Evolutionary conservation across 1,140 invertebrate genomes (phyloP), one percentile per base, ranked within the genome.

Genomic region (Armadillidium nasatum): DNA sequence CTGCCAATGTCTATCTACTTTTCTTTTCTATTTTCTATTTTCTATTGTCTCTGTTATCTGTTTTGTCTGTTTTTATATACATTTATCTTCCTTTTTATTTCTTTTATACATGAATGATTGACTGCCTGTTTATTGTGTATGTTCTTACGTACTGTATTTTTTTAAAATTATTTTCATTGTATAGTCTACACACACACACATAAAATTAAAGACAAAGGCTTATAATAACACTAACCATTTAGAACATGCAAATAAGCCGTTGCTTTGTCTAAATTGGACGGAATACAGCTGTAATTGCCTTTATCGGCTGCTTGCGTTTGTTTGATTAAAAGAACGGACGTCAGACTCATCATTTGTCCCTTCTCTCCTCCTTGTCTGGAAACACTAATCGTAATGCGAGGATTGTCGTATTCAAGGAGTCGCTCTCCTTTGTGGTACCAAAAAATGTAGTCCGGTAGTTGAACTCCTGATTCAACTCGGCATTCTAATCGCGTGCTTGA

Each of bases 281-380:
- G 84, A n/a, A 80, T 73, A 72, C 84, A 84, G 46, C 82, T 83
- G 74, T 84, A 84, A 72, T 84, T 84, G 19, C 83, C 84, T 6
- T 82, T 82, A 72, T 84, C 83, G 10, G 70, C 77, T 10, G 81
- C 77, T 19, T 76, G 75, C 44, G 83, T 82, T 50, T 82, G 80
- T 45, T 76, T 76, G 70, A 84, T 83, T 7, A 79, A 74, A 9
- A 84, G 78, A 1, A 76, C 74, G 4, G 78, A 79, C 11, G 73
- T 79, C 43, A 79, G 67, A 68, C 78, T 79, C 78, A 79, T 79
- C 75, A 76, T 75, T 10, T 75, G 74, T 33, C 75, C 74, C 54
- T 77, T 76, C 4, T 76, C 78, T 0, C 81, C 82, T 15, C 79
- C 71, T 43, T 80, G 77, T 21, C 81, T 76, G 10, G 82, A 82